Conservation (phyloP, 37 sponge, comb jelly and placozoan species). For the Haliclona indistincta region DNA sequence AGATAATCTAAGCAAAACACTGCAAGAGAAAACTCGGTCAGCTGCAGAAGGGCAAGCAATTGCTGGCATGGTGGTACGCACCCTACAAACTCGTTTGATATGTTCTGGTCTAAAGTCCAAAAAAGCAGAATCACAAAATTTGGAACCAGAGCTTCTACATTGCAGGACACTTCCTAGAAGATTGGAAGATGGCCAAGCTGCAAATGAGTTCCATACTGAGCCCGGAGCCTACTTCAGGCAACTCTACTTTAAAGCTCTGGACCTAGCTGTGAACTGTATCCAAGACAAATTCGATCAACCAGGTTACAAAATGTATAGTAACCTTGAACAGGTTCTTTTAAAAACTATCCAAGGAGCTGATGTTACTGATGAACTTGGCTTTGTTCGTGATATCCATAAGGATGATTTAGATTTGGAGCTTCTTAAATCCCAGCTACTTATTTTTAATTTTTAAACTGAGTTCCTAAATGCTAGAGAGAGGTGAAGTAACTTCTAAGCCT, state of each 20-base stretch:
- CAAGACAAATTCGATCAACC: neutral
- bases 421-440: neutral
- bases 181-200: neutral
- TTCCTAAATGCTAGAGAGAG: no score
- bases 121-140: neutral
- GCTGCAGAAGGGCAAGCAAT: slow-evolving; percentile 48
- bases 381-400: neutral
- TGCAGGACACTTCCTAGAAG: neutral
- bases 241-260: neutral
- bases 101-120: slow-evolving; percentile 3
- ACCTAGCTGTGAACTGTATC: neutral
- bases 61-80: slow-evolving; percentile 19
- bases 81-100: slow-evolving; percentile 15
- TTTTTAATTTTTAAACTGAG: no score
- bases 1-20: slow-evolving; percentile 54
- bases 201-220: slow-evolving; percentile 4
- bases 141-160: neutral
- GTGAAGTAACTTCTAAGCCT: no score
- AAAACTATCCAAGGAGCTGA: neutral
- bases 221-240: neutral
- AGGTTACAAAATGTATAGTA: neutral
- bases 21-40: slow-evolving; percentile 27
- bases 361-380: neutral
- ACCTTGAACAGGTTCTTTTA: neutral
- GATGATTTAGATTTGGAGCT: neutral